Base-by-base conservation (phyloP, 2,113 vertebrate genomes). In the Eublepharis macularius region DNA sequence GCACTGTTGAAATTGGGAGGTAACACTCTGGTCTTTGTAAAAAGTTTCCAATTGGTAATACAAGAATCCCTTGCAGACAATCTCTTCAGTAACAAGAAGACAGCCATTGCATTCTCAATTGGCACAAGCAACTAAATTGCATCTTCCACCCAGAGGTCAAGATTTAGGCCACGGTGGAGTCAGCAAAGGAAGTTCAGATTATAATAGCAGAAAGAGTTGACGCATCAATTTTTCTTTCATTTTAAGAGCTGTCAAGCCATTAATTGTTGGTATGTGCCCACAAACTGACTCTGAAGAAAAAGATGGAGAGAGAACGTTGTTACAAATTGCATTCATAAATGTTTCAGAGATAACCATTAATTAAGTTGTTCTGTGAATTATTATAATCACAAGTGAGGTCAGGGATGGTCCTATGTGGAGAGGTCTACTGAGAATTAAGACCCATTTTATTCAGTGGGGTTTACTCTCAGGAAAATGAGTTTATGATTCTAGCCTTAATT, bases 51-150 rank as follows among this genome's bases (percentile, higher is more conserved):
- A 17, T 34, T 70, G 86, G 39, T 82, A 79, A 69, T 74, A 45
- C 5, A 86, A 45, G 17, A 78, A 29, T 80, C 0, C 4, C 6
- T 4, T 87, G 77, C 21, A 84, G 69, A 89, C 9, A 78, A 21
- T 66, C 24, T 77, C 54, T 76, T 65, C 74, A 88, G 57, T n/a
- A 86, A 68, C 24, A 14, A 74, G n/a, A 77, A 80, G 66, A 82
- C 74, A 91, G 66, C 16, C 84, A 94, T 60, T 49, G 87, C 14
- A 13, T 80, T 85, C 72, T 88, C 1, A 0, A 29, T 2, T 63
- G 51, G 79, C 43, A 80, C 29, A 87, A 90, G 86, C 89, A 93
- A 86, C 29, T 19, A 85, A 83, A 90, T 91, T 88, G 49, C 24
- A 77, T 21, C 14, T 85, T 73, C 68, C 66, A 29, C 43, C 79